phyloP scores from a whole-genome alignment of 2,888 invertebrate genomes.

The Hemaris fuciformis region DNA sequence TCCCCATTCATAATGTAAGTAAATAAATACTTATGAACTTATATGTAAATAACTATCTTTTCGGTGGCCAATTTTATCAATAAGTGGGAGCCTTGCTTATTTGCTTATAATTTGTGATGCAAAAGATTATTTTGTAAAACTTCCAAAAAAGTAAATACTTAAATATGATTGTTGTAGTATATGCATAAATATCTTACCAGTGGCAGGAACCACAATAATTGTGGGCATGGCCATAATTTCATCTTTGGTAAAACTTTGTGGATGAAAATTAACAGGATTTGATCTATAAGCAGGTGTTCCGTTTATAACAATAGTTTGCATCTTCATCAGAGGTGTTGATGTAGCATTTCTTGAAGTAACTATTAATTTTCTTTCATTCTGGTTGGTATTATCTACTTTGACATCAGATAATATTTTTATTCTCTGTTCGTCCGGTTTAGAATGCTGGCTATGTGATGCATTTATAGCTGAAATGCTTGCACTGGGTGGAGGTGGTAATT shows the following conservation, averaged over 20 bases:
- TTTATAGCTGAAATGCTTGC: not conserved
- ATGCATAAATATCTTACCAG: conserved; percentile 48
- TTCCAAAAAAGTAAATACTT: too few relatives aligned
- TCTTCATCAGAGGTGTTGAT: conserved; percentile 57
- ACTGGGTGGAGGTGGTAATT: not conserved
- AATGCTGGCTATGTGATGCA: conserved; percentile 17
- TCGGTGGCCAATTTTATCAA: too few relatives aligned
- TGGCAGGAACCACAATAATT: conserved; percentile 63
- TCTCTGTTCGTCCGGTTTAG: conserved; percentile 49
- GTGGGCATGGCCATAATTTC: conserved; percentile 81
- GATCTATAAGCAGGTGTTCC: conserved; percentile 64
- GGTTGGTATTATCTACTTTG: conserved; percentile 54
- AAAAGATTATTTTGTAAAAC: too few relatives aligned
- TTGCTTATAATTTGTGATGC: too few relatives aligned
- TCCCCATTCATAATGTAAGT: too few relatives aligned
- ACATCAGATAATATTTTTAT: conserved; percentile 69
- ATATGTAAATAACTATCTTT: too few relatives aligned
- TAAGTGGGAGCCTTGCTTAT: too few relatives aligned
- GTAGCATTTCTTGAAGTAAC: conserved; percentile 44
- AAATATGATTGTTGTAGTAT: not conserved
- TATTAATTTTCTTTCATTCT: conserved; percentile 36
- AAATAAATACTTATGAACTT: too few relatives aligned
- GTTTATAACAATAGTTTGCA: conserved; percentile 66
- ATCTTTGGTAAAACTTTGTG: conserved; percentile 56
- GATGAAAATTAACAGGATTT: conserved; percentile 29